These are phyloP conservation scores for Otolemur garnettii DNA, from an alignment of 2,113 vertebrate species.

Conservation along the genomic window DNA sequence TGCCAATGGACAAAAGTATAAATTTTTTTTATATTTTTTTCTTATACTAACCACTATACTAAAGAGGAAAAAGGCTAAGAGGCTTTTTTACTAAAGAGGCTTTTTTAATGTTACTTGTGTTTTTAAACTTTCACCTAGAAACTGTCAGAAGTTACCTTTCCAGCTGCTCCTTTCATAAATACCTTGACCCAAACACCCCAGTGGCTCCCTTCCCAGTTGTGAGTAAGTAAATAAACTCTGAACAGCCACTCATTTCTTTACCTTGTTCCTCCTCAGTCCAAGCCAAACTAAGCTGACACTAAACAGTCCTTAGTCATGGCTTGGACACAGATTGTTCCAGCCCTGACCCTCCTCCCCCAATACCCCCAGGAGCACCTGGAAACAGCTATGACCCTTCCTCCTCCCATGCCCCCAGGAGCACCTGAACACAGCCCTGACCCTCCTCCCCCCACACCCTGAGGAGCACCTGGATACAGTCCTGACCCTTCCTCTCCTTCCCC, in stretches of 20 bases:
- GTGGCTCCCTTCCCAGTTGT: not conserved
- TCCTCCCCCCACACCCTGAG: too few relatives aligned
- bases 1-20: not conserved
- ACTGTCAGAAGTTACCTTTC: slow-evolving; percentile 36
- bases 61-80: not conserved
- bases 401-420: not conserved
- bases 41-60: too few relatives aligned
- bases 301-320: not conserved
- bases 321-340: not conserved
- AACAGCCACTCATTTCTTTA: not conserved
- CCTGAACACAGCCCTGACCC: not conserved
- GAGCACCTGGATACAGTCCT: too few relatives aligned
- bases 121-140: slow-evolving; percentile 19
- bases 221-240: slow-evolving; percentile 40
- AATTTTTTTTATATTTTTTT: too few relatives aligned
- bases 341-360: not conserved
- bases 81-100: not conserved
- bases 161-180: not conserved
- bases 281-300: slow-evolving; percentile 55
- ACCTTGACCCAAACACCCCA: slow-evolving; percentile 2
- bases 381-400: not conserved
- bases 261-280: slow-evolving; percentile 1
- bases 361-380: not conserved
- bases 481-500: not conserved
- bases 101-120: not conserved